Conservation (phyloP, 1,140 invertebrate genomes). For the Lysiphlebus fabarum region DNA sequence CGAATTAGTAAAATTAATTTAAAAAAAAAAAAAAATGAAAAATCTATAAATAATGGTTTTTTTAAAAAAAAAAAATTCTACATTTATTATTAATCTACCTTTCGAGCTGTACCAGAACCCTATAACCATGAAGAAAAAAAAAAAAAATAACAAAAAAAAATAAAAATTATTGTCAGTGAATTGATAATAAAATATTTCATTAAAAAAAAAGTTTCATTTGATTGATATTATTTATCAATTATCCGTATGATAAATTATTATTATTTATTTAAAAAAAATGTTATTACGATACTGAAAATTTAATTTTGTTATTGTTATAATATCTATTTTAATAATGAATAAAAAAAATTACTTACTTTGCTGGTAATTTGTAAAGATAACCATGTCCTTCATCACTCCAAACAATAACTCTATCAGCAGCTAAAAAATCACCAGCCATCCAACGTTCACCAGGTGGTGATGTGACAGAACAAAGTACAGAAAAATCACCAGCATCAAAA, state of each 20-base stretch:
- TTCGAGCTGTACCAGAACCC: conserved; percentile 42
- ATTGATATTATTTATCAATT: neutral
- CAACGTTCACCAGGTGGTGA: conserved; percentile 83
- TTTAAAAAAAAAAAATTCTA: conserved; percentile 12
- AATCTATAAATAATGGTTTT: too few relatives aligned
- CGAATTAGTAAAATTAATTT: too few relatives aligned
- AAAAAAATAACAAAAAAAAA: conserved; percentile 30
- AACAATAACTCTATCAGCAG: conserved; percentile 83
- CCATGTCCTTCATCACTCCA: conserved; percentile 94
- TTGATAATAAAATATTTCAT: conserved; percentile 5
- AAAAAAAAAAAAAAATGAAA: too few relatives aligned
- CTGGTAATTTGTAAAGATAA: conserved; percentile 90
- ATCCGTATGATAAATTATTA: too few relatives aligned
- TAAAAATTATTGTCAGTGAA: neutral
- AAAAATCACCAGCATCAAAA: conserved; percentile 89
- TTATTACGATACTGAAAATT: too few relatives aligned
- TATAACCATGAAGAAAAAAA: conserved; percentile 43
- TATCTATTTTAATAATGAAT: neutral
- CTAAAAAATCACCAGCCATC: conserved; percentile 91
- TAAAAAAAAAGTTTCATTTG: conserved; percentile 1
- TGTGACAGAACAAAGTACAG: conserved; percentile 83
- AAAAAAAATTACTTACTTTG: conserved; percentile 72
- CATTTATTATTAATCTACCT: conserved; percentile 37
- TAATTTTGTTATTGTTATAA: too few relatives aligned
- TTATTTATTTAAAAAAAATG: too few relatives aligned